Percentiles rank a stretch among this genome's conserved stretches.
Evolutionary conservation across 92 coral and sea anemone species (phyloP).

Genomic region (Siderastrea siderea): DNA sequence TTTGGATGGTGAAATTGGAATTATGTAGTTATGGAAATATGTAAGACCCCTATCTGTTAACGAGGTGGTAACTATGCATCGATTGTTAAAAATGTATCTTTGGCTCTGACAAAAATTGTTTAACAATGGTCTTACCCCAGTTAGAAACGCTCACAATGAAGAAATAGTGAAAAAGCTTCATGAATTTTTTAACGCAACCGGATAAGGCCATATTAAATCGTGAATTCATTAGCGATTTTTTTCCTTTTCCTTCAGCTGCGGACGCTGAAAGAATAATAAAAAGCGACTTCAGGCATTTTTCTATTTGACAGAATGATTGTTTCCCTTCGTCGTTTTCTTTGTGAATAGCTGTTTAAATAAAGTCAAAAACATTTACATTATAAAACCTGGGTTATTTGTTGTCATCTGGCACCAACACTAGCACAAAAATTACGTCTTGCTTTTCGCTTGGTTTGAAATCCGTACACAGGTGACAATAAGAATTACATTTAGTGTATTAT

Average conservation of each 20-base stretch:
- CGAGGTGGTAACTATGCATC: not conserved
- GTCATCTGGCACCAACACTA: not conserved
- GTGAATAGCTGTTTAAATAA: not conserved
- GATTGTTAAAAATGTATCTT: not conserved
- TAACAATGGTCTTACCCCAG: not conserved
- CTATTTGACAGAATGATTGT: not conserved
- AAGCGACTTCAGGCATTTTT: not conserved
- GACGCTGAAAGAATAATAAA: not conserved
- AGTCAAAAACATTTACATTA: too few species aligned
- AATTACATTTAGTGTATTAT: not conserved
- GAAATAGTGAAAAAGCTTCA: not conserved
- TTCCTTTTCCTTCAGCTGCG: not conserved
- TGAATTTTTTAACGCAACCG: constrained; percentile 40
- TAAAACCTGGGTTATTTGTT: not conserved
- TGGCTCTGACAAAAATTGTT: not conserved
- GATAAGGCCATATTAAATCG: constrained; percentile 9
- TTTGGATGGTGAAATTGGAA: not conserved
- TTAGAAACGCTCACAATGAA: not conserved
- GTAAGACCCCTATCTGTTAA: not conserved
- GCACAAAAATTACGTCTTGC: not conserved
- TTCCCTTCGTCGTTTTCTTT: not conserved
- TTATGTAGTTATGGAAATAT: constrained; percentile 1
- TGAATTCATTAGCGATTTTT: constrained; percentile 5
- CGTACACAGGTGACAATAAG: not conserved
- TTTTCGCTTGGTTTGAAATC: not conserved